phyloP scores from a whole-genome alignment of 2,113 vertebrate species.

The Neogobius melanostomus region DNA sequence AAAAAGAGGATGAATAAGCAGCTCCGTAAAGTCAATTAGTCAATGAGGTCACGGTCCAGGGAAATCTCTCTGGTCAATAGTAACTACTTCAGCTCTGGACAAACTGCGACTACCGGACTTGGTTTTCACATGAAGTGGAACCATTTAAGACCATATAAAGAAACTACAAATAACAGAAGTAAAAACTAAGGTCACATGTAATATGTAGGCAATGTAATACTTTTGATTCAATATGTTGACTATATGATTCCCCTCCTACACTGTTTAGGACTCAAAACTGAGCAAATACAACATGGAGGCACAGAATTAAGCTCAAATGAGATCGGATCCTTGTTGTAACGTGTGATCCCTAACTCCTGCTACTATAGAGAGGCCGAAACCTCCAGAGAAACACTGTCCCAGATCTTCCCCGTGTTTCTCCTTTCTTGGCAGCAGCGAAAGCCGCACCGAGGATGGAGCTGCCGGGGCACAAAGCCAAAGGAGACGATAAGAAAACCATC shows the following conservation, averaged over 20 bases:
- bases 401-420: constrained; percentile 57
- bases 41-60: constrained; percentile 1
- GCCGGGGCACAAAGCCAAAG: constrained; percentile 33
- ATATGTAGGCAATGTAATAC: too few species aligned
- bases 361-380: constrained; percentile 8
- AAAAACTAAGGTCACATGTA: too few species aligned
- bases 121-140: too few species aligned
- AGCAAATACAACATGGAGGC: neutral
- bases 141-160: too few species aligned
- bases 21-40: neutral
- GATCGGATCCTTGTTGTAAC: too few species aligned
- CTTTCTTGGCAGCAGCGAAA: neutral
- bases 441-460: constrained; percentile 41
- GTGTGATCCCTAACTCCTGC: neutral
- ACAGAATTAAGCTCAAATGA: too few species aligned
- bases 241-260: too few species aligned
- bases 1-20: neutral
- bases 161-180: too few species aligned
- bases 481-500: constrained; percentile 42
- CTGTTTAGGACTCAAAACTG: too few species aligned
- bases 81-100: neutral
- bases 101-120: neutral
- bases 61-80: neutral
- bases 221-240: too few species aligned
- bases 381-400: constrained; percentile 46